Base-by-base conservation (phyloP, 2,113 vertebrate species). In the Pteropus alecto region DNA sequence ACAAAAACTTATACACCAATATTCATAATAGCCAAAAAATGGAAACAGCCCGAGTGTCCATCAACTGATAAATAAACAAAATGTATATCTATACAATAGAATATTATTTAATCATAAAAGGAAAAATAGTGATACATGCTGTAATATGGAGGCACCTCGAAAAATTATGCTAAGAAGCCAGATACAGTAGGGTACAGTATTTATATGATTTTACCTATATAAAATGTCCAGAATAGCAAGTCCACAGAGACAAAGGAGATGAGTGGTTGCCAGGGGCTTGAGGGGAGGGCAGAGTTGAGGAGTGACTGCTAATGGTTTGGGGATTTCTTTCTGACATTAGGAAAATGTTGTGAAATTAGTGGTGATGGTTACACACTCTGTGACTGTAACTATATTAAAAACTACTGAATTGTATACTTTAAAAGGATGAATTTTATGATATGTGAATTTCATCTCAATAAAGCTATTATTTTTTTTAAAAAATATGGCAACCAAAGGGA, bases 271-370 rank as follows among this genome's bases (percentile, higher is more conserved):
- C 28, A n/a, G 19, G 19, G 26, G 5, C 3, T 70, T 46, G 60
- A 46, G 19, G 5, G 43, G 63, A 71, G 19, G 7, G 30, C 30
- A 26, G 16, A 41, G 28, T 56, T 30, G 19, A 41, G 48, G 13
- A 73, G 35, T 38, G 24, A 41, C 30, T 46, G 9, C 56, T 85
- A 24, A 22, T 51, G 38, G 24, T 28, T 28, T 5, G 10, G n/a
- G 24, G 28, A 1, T 58, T 78, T 65, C 43, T 94, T 85, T 73
- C 13, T 60, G 38, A 12, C 12, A 1, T 79, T 51, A 94, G 30
- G n/a, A 60, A 95, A 94, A n/a, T 86, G 22, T 90, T 89, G 65
- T 95, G 56, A 74, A 54, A 30, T 43, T 83, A 82, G 21, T 89
- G 28, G 30, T 92, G 35, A 79, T 86, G 43, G 56, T 63, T 87